Percentiles rank a stretch among this genome's conserved stretches.
Conservation (phyloP, 2,797 vertebrate genomes). For the Etheostoma perlongum region DNA sequence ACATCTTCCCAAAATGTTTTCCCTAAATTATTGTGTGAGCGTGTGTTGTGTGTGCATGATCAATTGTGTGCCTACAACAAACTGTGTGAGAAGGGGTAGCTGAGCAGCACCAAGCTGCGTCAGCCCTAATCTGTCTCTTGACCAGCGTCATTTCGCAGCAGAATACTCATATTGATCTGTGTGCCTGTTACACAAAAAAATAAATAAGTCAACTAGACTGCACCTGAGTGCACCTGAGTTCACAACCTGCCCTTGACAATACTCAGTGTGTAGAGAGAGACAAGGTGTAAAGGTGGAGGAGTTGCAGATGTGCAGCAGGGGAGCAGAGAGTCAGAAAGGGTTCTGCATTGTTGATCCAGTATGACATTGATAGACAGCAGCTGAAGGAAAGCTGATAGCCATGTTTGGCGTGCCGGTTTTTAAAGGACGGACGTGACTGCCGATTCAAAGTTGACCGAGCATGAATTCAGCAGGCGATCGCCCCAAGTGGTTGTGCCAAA, state of each 20-base stretch:
- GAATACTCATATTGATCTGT: constrained; percentile 84
- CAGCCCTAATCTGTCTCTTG: constrained; percentile 76
- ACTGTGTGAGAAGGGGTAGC: constrained; percentile 49
- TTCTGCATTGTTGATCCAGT: constrained; percentile 90
- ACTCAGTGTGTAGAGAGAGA: constrained; percentile 52
- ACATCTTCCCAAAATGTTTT: neutral
- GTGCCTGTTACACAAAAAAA: constrained; percentile 80
- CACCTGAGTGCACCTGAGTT: constrained; percentile 82
- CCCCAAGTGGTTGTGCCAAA: constrained; percentile 77
- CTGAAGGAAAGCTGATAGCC: constrained; percentile 89
- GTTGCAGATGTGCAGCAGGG: constrained; percentile 77
- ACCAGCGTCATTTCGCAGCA: constrained; percentile 71
- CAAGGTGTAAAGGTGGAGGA: constrained; percentile 65
- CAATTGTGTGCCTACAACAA: constrained; percentile 45
- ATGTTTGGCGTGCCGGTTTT: constrained; percentile 87
- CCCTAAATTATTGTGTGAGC: neutral
- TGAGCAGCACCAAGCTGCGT: constrained; percentile 58
- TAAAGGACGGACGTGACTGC: constrained; percentile 86
- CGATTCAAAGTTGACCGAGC: constrained; percentile 85
- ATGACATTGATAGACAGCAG: constrained; percentile 90
- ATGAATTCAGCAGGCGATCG: constrained; percentile 83
- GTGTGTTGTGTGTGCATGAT: constrained; percentile 36
- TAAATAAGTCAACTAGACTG: constrained; percentile 79
- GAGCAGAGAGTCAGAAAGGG: constrained; percentile 79
- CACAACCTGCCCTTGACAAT: constrained; percentile 84